Evolutionary conservation across 1,140 invertebrate genomes (phyloP).

Genomic region (Drosophila equinoxialis): DNA sequence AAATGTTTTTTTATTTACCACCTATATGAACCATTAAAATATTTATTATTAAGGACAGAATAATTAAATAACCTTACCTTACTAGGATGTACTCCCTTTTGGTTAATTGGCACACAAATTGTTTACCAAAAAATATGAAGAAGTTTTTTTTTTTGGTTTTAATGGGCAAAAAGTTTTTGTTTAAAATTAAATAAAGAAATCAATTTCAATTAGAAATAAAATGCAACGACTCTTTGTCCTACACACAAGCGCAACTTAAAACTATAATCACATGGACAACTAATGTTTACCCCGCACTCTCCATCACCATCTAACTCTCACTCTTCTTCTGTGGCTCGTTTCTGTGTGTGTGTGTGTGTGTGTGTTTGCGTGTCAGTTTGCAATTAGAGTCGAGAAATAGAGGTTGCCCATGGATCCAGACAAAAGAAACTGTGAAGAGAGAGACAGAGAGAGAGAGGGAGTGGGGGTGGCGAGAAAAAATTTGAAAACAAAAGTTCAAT

Average conservation of each 20-base stretch:
- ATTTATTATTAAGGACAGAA: no score
- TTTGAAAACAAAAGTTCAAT: slow-evolving; percentile 35
- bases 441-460: neutral
- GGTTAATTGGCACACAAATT: no score
- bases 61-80: no score
- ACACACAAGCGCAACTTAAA: slow-evolving; percentile 8
- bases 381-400: slow-evolving; percentile 10
- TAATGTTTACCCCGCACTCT: neutral
- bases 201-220: slow-evolving; percentile 9
- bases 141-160: neutral
- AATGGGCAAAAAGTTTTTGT: neutral
- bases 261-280: slow-evolving; percentile 28
- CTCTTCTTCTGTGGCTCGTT: neutral
- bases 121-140: no score
- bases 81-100: no score
- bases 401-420: neutral
- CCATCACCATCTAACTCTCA: neutral
- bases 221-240: neutral
- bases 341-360: neutral
- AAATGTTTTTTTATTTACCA: no score
- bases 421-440: neutral
- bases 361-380: slow-evolving; percentile 23
- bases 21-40: no score
- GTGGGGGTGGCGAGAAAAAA: neutral
- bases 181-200: slow-evolving; percentile 1